Evolutionary conservation across 1,140 invertebrate species (phyloP), one percentile per base, ranked within the genome.

Genomic region (Diachasmimorpha longicaudata): DNA sequence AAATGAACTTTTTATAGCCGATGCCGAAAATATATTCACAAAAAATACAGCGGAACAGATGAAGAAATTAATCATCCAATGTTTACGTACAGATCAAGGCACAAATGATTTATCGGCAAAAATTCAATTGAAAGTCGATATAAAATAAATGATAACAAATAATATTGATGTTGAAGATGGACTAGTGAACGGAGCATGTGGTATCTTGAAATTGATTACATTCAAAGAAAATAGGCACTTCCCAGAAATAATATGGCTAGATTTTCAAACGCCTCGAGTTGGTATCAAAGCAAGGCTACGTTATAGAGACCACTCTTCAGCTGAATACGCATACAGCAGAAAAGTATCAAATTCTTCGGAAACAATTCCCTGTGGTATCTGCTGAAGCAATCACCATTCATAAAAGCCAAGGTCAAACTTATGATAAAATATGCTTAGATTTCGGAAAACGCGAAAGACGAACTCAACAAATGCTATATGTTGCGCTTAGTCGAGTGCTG

Each of bases 1-100:
- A 48, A 48, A 16, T 10, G 9, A 48, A 14, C n/a, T 48, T 13
- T 14, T 48, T 16, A 48, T 48, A 4, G 11, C 44, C 11, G n/a
- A 48, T 48, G 44, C 44, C n/a, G 44, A 48, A 48, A 76, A 72
- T 36, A 58, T 55, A 36, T 31, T 25, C 16, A 74, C 55, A 76
- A 85, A 23, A 68, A 55, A 39, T 21, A 67, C 4, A 14, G 4
- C 42, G 36, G 16, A 63, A 21, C 21, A 31, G 31, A 31, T 31
- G 31, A 31, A 31, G 31, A 31, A 31, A 31, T 31, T 31, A 31
- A 31, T 31, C 31, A 31, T 31, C 31, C 31, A 31, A 31, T 31
- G 31, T 31, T 31, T 31, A 31, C 31, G 31, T 31, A 31, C 31
- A 31, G 6, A 46, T 46, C 11, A 46, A 46, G n/a, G 44, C 44